These are phyloP conservation scores for Brachionus asplanchnoidis DNA, from an alignment of 1,140 invertebrate species.

Conservation along the genomic window DNA sequence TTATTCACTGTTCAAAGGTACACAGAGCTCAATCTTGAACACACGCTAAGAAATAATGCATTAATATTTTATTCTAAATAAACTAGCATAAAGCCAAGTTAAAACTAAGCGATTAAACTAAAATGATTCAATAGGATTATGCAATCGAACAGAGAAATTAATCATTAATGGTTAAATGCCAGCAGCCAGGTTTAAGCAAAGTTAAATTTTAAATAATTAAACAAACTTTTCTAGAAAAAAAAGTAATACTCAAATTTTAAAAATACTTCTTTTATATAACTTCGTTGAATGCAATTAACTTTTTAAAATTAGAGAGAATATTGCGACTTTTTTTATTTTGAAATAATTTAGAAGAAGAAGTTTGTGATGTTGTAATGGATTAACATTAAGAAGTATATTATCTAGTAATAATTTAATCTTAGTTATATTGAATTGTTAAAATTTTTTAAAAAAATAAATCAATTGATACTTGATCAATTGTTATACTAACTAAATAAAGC, in stretches of 20 bases:
- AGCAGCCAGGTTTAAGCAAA: neutral
- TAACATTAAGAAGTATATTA: neutral
- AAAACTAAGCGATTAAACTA: neutral
- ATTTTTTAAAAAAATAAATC: too few relatives aligned
- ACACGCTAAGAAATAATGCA: neutral
- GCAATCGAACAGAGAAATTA: neutral
- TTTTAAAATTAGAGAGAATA: neutral
- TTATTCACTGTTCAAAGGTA: neutral
- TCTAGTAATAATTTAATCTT: too few relatives aligned
- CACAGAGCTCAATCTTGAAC: neutral
- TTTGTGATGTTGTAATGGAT: neutral
- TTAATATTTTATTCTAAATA: neutral
- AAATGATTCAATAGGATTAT: neutral
- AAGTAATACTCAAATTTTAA: neutral
- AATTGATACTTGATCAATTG: neutral
- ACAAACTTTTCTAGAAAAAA: neutral
- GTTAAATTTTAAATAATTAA: neutral
- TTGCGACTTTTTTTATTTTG: neutral
- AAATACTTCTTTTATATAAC: neutral
- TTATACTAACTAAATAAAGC: neutral
- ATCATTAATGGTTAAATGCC: neutral
- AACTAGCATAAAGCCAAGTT: neutral
- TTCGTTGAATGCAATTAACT: neutral
- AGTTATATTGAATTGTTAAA: too few relatives aligned
- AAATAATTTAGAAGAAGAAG: neutral